Conservation (phyloP, 2,113 vertebrate species). For the Sander lucioperca region DNA sequence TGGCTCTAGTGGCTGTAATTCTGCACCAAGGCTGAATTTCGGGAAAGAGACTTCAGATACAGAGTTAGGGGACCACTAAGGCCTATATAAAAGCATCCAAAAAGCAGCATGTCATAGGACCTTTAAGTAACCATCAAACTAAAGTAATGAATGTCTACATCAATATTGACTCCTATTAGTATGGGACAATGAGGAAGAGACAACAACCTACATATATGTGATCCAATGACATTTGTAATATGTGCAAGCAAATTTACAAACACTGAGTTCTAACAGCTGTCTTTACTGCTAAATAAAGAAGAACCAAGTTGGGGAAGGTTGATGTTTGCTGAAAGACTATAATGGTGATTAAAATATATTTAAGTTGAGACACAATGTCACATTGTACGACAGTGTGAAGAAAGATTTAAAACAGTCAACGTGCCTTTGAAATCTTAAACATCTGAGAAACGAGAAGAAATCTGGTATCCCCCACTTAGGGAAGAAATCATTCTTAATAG, state of each 20-base stretch:
- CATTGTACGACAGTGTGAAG: not conserved
- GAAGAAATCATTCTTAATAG: not conserved
- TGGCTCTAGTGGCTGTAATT: too few relatives aligned
- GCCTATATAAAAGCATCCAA: too few relatives aligned
- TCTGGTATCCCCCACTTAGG: not conserved
- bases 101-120: too few relatives aligned
- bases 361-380: not conserved
- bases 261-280: not conserved
- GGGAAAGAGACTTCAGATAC: too few relatives aligned
- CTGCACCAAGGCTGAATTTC: too few relatives aligned
- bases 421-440: not conserved
- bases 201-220: constrained; percentile 18
- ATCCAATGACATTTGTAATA: not conserved
- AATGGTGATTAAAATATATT: not conserved
- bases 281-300: not conserved
- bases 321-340: not conserved
- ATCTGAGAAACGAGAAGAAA: not conserved
- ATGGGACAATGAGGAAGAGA: not conserved
- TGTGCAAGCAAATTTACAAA: not conserved
- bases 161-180: not conserved
- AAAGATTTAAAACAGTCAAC: not conserved
- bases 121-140: not conserved
- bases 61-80: too few relatives aligned
- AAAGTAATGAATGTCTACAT: not conserved
- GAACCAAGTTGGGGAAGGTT: not conserved